A percentile compares a stretch with the other conserved stretches of the same genome.
phyloP scores from a whole-genome alignment of 2,797 vertebrate genomes.

The Erethizon dorsatum region DNA sequence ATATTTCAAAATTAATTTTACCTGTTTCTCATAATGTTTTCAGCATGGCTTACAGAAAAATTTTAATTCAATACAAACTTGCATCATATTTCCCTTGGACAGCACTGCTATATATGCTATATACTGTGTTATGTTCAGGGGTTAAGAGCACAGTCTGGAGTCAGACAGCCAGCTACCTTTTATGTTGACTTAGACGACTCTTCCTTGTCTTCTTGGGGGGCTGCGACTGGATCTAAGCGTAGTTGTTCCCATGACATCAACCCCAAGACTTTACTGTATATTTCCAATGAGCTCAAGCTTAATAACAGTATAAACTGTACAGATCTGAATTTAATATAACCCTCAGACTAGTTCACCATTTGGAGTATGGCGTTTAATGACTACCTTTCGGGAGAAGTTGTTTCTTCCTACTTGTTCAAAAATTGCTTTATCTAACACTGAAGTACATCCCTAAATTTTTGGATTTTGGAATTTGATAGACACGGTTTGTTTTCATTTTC shows the following conservation, averaged over 20 bases:
- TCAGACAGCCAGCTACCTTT: background rate
- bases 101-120: background rate
- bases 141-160: background rate
- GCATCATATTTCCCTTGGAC: background rate
- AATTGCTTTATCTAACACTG: background rate
- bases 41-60: background rate
- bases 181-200: background rate
- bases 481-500: constrained; percentile 19
- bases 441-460: background rate
- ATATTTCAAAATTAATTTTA: constrained; percentile 32
- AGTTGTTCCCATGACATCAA: background rate
- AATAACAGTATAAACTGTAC: background rate
- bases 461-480: constrained; percentile 39
- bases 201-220: constrained; percentile 14
- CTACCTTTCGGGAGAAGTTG: background rate
- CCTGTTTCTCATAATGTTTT: constrained; percentile 3
- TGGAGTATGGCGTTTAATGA: constrained; percentile 6
- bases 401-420: constrained; percentile 32
- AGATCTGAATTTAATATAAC: background rate
- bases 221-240: background rate
- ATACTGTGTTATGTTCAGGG: background rate
- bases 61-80: background rate
- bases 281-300: background rate
- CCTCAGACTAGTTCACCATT: background rate
- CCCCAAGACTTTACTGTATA: background rate